phyloP scores from a whole-genome alignment of 2,888 invertebrate species.

The Tribolium freemani region DNA sequence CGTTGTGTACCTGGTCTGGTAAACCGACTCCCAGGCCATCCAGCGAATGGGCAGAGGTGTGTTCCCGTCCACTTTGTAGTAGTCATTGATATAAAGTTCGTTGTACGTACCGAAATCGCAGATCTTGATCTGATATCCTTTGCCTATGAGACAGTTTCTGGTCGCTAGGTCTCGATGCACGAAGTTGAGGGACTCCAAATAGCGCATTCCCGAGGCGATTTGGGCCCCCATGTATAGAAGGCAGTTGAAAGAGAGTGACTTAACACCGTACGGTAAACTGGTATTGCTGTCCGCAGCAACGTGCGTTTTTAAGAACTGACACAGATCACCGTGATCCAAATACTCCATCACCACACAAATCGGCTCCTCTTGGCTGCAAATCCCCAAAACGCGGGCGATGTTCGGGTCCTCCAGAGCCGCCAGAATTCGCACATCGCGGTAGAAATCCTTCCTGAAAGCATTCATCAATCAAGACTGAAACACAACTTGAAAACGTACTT shows the following conservation, averaged over 20 bases:
- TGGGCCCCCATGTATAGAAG: constrained; percentile 87
- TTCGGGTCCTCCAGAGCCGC: constrained; percentile 86
- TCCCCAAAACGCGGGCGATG: constrained; percentile 83
- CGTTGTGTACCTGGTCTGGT: constrained; percentile 86
- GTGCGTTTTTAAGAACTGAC: constrained; percentile 83
- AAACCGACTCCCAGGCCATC: constrained; percentile 91
- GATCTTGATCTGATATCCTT: constrained; percentile 85
- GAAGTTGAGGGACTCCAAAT: constrained; percentile 89
- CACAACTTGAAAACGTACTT: constrained; percentile 71
- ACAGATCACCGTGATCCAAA: constrained; percentile 85
- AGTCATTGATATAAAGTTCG: constrained; percentile 84
- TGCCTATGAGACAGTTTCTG: constrained; percentile 89
- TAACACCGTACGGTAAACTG: constrained; percentile 72
- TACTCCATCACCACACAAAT: constrained; percentile 88
- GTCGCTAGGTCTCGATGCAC: constrained; percentile 92
- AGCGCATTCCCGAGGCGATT: constrained; percentile 91
- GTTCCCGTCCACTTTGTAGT: constrained; percentile 84
- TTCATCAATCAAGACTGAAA: background rate
- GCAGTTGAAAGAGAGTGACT: constrained; percentile 79
- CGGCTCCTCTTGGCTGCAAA: constrained; percentile 82
- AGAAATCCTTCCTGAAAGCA: constrained; percentile 81
- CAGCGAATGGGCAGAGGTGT: constrained; percentile 88
- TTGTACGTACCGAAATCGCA: constrained; percentile 90
- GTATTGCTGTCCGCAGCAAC: constrained; percentile 75
- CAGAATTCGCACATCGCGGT: constrained; percentile 87